Evolutionary conservation across 2,797 vertebrate genomes (phyloP).

Genomic region (Poeciliopsis infans): DNA sequence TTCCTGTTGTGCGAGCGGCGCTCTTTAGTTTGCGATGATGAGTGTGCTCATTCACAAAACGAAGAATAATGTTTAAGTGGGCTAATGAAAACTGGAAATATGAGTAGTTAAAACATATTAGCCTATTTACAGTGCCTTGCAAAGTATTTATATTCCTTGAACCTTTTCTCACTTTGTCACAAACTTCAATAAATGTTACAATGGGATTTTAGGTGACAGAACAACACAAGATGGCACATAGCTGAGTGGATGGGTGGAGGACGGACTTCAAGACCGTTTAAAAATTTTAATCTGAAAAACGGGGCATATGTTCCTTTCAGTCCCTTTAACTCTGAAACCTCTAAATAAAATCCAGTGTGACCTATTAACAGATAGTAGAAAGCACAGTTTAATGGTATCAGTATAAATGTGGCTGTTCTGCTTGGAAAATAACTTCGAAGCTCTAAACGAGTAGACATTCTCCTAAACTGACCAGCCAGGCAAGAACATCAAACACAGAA

Average conservation of each 20-base stretch:
- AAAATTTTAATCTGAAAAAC: neutral
- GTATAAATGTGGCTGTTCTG: neutral
- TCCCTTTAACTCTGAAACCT: neutral
- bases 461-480: neutral
- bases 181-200: neutral
- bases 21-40: constrained; percentile 37
- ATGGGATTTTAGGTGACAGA: neutral
- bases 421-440: neutral
- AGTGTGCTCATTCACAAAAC: constrained; percentile 56
- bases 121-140: constrained; percentile 48
- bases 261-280: neutral
- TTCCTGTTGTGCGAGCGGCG: constrained; percentile 65
- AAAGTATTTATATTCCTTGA: neutral
- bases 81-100: constrained; percentile 66
- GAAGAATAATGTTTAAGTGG: constrained; percentile 64
- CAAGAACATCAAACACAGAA: neutral
- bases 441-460: neutral
- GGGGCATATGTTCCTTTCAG: neutral
- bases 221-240: neutral
- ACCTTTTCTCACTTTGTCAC: neutral
- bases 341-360: neutral
- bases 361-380: neutral
- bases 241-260: neutral
- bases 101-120: constrained; percentile 78
- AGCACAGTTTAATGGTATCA: neutral